These are phyloP conservation scores for Zoanthus solanderi DNA, from an alignment of 92 coral and sea anemone species.

Conservation along the genomic window DNA sequence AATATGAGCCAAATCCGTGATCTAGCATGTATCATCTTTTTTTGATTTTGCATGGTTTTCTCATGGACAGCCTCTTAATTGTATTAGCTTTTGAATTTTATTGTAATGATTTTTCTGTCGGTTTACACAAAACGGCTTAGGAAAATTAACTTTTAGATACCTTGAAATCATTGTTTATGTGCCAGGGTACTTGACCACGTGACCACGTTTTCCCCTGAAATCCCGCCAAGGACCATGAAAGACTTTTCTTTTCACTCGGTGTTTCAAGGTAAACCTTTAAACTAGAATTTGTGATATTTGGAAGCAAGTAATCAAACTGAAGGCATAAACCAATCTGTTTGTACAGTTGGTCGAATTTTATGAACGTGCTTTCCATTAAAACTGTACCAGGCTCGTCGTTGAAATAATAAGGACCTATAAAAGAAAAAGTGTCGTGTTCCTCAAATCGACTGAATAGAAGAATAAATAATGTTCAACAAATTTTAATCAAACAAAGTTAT, in stretches of 20 bases:
- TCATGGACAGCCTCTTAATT: no score
- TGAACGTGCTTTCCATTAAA: conserved; percentile 68
- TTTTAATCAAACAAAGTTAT: no score
- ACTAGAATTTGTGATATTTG: conserved; percentile 59
- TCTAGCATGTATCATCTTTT: no score
- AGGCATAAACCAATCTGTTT: conserved; percentile 65
- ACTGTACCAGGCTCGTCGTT: conserved; percentile 26
- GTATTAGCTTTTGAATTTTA: no score
- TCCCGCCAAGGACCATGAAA: conserved; percentile 68
- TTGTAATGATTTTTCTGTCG: no score
- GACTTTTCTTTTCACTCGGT: conserved; percentile 28
- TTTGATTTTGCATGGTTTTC: no score
- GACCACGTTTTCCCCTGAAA: conserved; percentile 76
- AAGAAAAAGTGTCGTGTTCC: not conserved
- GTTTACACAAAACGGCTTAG: not conserved
- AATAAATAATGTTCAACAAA: no score
- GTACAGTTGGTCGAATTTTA: conserved; percentile 38
- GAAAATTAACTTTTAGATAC: conserved; percentile 37
- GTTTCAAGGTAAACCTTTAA: conserved; percentile 54
- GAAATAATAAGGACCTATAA: conserved; percentile 34
- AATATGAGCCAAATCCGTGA: no score
- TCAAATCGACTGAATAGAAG: not conserved
- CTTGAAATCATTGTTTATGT: conserved; percentile 56
- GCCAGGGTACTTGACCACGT: conserved; percentile 67
- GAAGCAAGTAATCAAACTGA: conserved; percentile 64